A percentile compares a stretch with the other conserved stretches of the same genome.
Evolutionary conservation across 2,797 vertebrate genomes (phyloP).

Genomic region (Cyprinella venusta): DNA sequence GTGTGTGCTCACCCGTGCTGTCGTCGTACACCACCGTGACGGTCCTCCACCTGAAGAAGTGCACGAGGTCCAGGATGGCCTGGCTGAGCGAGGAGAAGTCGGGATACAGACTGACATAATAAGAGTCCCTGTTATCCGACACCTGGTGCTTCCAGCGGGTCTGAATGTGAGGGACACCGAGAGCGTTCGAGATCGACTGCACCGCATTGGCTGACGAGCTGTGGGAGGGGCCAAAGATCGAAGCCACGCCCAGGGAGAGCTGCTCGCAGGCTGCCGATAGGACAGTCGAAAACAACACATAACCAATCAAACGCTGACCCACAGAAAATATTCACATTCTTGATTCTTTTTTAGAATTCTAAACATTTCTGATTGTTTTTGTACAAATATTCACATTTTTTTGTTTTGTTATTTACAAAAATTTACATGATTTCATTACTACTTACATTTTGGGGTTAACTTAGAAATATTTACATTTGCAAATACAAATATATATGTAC

Average conservation of each 20-base stretch:
- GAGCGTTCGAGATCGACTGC: slow-evolving; percentile 98
- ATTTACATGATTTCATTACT: no score
- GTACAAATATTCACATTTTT: not conserved
- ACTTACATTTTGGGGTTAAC: not conserved
- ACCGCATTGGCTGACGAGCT: slow-evolving; percentile 98
- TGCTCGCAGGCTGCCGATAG: slow-evolving; percentile 92
- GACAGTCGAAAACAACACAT: slow-evolving; percentile 53
- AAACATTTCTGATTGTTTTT: not conserved
- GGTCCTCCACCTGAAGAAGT: slow-evolving; percentile 99
- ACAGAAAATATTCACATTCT: not conserved
- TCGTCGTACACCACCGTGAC: slow-evolving; percentile 99
- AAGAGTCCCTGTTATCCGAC: slow-evolving; percentile 98
- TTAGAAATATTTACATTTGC: not conserved
- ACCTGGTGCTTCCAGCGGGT: slow-evolving; percentile 99
- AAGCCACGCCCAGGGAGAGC: slow-evolving; percentile 96
- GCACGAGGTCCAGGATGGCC: slow-evolving; percentile 97
- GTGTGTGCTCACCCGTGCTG: slow-evolving; percentile 72
- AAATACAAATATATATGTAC: not conserved
- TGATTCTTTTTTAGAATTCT: not conserved
- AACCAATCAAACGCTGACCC: not conserved
- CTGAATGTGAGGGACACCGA: slow-evolving; percentile 98
- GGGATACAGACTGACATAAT: slow-evolving; percentile 97
- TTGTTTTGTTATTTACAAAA: not conserved
- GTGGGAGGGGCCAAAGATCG: slow-evolving; percentile 98
- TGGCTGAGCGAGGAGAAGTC: slow-evolving; percentile 98